Percentiles rank a stretch among this genome's conserved stretches.
Conservation (phyloP, 1,140 invertebrate species). For the Cotesia glomerata region DNA sequence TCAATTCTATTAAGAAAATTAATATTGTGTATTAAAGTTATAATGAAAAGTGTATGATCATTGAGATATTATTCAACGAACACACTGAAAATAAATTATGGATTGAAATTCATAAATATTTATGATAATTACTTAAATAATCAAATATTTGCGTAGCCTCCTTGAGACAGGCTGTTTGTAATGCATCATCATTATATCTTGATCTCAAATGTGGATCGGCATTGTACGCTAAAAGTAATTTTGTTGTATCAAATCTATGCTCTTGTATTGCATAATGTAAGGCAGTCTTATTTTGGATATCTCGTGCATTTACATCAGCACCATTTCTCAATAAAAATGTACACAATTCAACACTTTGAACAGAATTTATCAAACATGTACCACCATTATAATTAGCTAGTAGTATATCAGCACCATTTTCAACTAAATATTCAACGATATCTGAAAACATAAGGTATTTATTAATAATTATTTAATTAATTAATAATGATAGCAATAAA, state of each 20-base stretch:
- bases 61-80: background rate
- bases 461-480: background rate
- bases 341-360: slow-evolving; percentile 84
- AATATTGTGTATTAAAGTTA: no score
- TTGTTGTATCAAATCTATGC: slow-evolving; percentile 84
- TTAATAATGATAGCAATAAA: background rate
- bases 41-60: no score
- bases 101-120: slow-evolving; percentile 44
- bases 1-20: no score
- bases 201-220: slow-evolving; percentile 80
- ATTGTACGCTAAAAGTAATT: slow-evolving; percentile 78
- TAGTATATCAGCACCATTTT: slow-evolving; percentile 84
- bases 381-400: slow-evolving; percentile 90
- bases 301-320: slow-evolving; percentile 83
- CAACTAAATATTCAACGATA: slow-evolving; percentile 77
- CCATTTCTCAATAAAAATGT: slow-evolving; percentile 79
- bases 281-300: slow-evolving; percentile 90
- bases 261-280: slow-evolving; percentile 94
- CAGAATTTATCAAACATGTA: slow-evolving; percentile 92
- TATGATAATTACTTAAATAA: slow-evolving; percentile 69
- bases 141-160: slow-evolving; percentile 83
- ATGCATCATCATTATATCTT: slow-evolving; percentile 86
- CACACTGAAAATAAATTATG: background rate
- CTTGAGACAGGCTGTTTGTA: slow-evolving; percentile 89
- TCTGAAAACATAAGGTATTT: slow-evolving; percentile 37